Percentiles rank a stretch among this genome's conserved stretches.
phyloP scores from a whole-genome alignment of 2,113 vertebrate genomes.

The Eulemur rufifrons region DNA sequence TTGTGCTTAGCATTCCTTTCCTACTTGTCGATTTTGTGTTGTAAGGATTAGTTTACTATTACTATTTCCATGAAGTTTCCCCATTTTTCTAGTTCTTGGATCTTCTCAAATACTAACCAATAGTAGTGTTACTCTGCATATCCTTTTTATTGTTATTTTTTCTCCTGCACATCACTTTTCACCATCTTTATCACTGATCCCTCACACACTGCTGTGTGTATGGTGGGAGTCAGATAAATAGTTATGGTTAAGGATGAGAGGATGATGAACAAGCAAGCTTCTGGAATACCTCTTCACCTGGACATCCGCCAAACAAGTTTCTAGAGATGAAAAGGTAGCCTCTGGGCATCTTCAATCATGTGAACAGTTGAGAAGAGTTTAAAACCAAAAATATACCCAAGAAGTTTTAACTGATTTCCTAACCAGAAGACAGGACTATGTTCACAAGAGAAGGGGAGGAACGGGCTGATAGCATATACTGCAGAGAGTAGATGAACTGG shows the following conservation, averaged over 20 bases:
- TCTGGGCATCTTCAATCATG: slow-evolving; percentile 26
- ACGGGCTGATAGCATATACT: neutral
- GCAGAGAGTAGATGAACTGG: neutral
- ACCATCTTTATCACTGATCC: neutral
- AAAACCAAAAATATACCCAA: slow-evolving; percentile 8
- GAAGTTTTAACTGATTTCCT: slow-evolving; percentile 41
- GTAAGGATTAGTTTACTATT: neutral
- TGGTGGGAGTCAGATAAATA: slow-evolving; percentile 17
- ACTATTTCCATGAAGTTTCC: neutral
- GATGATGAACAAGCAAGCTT: slow-evolving; percentile 44
- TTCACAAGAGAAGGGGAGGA: neutral
- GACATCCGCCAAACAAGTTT: slow-evolving; percentile 46
- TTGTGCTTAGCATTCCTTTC: neutral
- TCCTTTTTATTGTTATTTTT: neutral
- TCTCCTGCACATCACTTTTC: neutral
- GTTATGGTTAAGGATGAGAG: slow-evolving; percentile 40
- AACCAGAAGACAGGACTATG: neutral
- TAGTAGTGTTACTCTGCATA: neutral
- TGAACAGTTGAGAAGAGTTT: slow-evolving; percentile 25
- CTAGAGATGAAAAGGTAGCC: slow-evolving; percentile 61
- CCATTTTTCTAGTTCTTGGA: neutral
- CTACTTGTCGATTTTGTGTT: neutral
- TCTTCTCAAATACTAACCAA: neutral
- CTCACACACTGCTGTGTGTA: neutral
- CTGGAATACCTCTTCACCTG: slow-evolving; percentile 20